Evolutionary conservation across 1,140 invertebrate species (phyloP).

Genomic region (Euwallacea fornicatus): DNA sequence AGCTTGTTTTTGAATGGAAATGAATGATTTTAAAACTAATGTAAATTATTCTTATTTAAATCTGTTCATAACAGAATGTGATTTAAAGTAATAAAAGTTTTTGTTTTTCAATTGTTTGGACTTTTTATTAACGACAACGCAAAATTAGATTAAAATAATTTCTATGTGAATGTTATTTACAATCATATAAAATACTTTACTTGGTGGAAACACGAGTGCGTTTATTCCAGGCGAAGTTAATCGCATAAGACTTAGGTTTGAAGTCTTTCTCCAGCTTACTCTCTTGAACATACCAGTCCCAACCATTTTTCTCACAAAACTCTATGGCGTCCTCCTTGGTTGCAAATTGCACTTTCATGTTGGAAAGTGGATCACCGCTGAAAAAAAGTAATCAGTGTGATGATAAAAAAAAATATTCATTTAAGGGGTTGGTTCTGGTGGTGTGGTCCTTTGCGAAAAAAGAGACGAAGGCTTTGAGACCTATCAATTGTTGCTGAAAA

Average conservation of each 20-base stretch:
- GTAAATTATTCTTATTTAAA: slow-evolving; percentile 37
- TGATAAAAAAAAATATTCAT: not conserved
- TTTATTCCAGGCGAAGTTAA: slow-evolving; percentile 97
- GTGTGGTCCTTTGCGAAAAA: too few relatives aligned
- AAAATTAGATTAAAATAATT: too few relatives aligned
- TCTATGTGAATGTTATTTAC: too few relatives aligned
- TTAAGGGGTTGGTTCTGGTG: not conserved
- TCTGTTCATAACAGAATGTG: slow-evolving; percentile 36
- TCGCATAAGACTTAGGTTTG: slow-evolving; percentile 87
- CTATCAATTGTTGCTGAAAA: too few relatives aligned
- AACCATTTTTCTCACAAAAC: slow-evolving; percentile 95
- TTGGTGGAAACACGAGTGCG: slow-evolving; percentile 93
- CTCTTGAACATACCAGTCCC: slow-evolving; percentile 82
- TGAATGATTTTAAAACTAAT: slow-evolving; percentile 19
- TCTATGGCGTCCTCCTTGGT: slow-evolving; percentile 84
- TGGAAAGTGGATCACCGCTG: slow-evolving; percentile 94
- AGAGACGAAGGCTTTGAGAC: too few relatives aligned
- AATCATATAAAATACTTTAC: slow-evolving; percentile 55
- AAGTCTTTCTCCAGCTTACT: slow-evolving; percentile 69
- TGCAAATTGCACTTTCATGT: slow-evolving; percentile 81
- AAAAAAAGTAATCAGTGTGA: slow-evolving; percentile 11
- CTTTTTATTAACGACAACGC: too few relatives aligned
- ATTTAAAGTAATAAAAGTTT: slow-evolving; percentile 39
- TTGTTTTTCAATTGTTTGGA: slow-evolving; percentile 26
- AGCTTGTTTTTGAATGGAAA: not conserved